phyloP scores from a whole-genome alignment of 1,140 invertebrate species.

The Eciton burchellii region DNA sequence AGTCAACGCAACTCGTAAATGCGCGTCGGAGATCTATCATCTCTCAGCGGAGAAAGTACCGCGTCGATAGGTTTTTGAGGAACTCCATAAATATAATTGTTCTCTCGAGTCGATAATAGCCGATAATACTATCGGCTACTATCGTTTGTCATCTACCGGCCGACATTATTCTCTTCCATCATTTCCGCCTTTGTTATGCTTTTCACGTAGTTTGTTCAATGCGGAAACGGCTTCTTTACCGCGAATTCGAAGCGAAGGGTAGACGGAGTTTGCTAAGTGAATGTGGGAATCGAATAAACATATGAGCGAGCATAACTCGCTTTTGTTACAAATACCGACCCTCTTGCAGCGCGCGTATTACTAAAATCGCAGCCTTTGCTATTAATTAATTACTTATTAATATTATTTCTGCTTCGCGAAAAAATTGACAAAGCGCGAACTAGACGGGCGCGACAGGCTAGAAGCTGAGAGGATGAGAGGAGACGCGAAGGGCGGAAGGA shows the following conservation, averaged over 20 bases:
- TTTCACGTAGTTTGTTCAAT: conserved; percentile 19
- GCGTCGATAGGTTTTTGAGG: conserved; percentile 16
- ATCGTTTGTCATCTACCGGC: conserved; percentile 24
- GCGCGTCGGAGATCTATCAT: neutral
- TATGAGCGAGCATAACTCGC: conserved; percentile 7
- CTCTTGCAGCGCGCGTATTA: conserved; percentile 3
- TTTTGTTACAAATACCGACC: conserved; percentile 49
- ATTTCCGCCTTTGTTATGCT: conserved; percentile 43
- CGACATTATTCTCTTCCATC: conserved; percentile 27
- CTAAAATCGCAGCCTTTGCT: conserved; percentile 21
- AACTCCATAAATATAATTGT: conserved; percentile 11
- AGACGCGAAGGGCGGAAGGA: neutral
- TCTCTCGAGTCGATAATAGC: conserved; percentile 27
- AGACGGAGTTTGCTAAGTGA: conserved; percentile 19
- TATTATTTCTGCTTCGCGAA: conserved; percentile 8
- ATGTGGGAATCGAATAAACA: conserved; percentile 54
- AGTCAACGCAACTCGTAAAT: conserved; percentile 40
- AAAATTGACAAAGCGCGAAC: conserved; percentile 24
- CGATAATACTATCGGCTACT: conserved; percentile 11
- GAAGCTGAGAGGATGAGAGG: neutral
- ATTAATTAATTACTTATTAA: too few species aligned
- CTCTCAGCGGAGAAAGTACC: neutral
- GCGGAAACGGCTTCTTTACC: conserved; percentile 26
- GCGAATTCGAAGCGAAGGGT: conserved; percentile 7
- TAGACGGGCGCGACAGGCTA: neutral